Conservation (phyloP, 92 coral and sea anemone species). For the Actinostola sp. region DNA sequence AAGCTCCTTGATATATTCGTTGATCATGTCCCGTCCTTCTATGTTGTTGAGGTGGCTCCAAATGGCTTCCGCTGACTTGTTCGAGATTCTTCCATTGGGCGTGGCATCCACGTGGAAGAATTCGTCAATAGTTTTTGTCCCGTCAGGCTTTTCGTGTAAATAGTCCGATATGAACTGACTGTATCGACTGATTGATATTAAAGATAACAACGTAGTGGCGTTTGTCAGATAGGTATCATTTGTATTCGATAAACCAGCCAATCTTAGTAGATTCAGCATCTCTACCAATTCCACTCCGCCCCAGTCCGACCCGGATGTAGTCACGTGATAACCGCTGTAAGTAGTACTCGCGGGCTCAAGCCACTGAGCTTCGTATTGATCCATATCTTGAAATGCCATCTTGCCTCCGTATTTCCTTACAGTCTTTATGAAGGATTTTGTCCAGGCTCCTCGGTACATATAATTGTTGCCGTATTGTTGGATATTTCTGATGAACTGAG, state of each 20-base stretch:
- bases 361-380: constrained; percentile 62
- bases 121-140: constrained; percentile 46
- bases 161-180: constrained; percentile 79
- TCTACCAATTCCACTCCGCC: constrained; percentile 88
- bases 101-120: constrained; percentile 66
- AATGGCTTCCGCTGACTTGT: constrained; percentile 53
- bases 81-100: constrained; percentile 52
- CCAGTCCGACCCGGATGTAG: constrained; percentile 73
- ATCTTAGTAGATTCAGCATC: constrained; percentile 67
- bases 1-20: constrained; percentile 67
- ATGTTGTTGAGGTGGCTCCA: constrained; percentile 66
- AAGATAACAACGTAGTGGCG: constrained; percentile 66
- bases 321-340: constrained; percentile 66
- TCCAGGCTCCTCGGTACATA: constrained; percentile 77
- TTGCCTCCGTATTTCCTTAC: constrained; percentile 57
- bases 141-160: constrained; percentile 58
- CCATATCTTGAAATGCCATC: constrained; percentile 69
- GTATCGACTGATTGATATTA: constrained; percentile 80
- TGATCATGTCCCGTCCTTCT: constrained; percentile 53
- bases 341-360: constrained; percentile 71
- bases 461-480: constrained; percentile 62
- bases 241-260: constrained; percentile 63
- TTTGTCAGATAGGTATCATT: constrained; percentile 75
- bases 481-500: constrained; percentile 60
- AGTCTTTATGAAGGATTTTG: constrained; percentile 58